Conservation (phyloP, 2,888 invertebrate genomes). For the Apotomis capreana region DNA sequence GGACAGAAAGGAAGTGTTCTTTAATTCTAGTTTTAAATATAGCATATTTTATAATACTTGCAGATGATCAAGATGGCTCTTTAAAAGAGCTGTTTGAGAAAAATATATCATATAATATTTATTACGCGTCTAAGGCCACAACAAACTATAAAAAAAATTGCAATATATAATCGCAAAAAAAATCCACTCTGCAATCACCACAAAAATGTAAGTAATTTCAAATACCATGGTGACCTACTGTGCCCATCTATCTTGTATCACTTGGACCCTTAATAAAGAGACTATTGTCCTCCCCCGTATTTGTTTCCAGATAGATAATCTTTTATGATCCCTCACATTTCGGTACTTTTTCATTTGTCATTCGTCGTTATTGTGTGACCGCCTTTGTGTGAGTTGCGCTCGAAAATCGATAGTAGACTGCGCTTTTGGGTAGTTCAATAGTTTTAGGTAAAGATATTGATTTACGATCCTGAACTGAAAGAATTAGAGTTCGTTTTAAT, state of each 20-base stretch:
- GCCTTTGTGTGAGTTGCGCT: slow-evolving; percentile 32
- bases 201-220: no score
- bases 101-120: no score
- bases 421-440: slow-evolving; percentile 26
- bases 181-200: no score
- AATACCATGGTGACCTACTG: slow-evolving; percentile 10
- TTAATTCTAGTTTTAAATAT: no score
- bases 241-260: not conserved
- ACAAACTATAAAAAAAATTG: no score
- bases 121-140: no score
- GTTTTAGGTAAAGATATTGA: not conserved
- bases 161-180: no score
- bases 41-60: no score
- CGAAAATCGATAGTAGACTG: slow-evolving; percentile 38
- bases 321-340: slow-evolving; percentile 45
- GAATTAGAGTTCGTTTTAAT: not conserved
- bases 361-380: slow-evolving; percentile 35
- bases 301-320: slow-evolving; percentile 46
- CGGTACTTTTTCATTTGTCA: slow-evolving; percentile 45
- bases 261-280: slow-evolving; percentile 44
- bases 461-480: not conserved
- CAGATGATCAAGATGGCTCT: no score
- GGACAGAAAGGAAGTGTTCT: no score
- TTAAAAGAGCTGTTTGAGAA: no score
- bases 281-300: slow-evolving; percentile 45